These are phyloP conservation scores for Notarius lentiginosus DNA, from an alignment of 2,113 vertebrate species.

Conservation along the genomic window DNA sequence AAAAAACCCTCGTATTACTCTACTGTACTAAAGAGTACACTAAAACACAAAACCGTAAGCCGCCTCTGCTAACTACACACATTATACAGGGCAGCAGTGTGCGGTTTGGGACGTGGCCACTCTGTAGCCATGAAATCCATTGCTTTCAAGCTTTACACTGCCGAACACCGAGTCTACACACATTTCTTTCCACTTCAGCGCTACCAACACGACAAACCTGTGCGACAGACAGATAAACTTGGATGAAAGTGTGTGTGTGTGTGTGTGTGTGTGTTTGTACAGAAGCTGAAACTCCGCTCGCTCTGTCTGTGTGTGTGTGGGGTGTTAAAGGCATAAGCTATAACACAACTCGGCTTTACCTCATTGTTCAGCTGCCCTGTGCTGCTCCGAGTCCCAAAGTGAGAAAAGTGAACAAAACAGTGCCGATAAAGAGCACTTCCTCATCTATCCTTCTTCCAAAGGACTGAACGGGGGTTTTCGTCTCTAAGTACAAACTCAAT, in stretches of 20 bases:
- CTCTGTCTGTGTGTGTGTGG: background rate
- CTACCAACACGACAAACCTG: background rate
- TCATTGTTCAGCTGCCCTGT: slow-evolving; percentile 23
- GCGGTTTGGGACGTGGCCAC: slow-evolving; percentile 12
- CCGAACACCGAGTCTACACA: background rate
- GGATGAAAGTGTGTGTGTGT: background rate
- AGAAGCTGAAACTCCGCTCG: background rate
- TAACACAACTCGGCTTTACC: slow-evolving; percentile 7
- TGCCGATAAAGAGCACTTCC: slow-evolving; percentile 31
- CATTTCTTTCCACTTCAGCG: background rate
- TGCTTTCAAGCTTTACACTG: background rate
- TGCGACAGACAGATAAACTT: background rate
- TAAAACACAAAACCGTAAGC: background rate
- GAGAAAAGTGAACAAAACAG: slow-evolving; percentile 49
- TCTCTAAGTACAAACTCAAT: slow-evolving; percentile 62
- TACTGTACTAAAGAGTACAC: background rate
- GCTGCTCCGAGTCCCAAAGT: slow-evolving; percentile 52
- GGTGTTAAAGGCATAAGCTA: background rate
- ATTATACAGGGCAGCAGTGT: background rate
- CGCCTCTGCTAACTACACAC: background rate
- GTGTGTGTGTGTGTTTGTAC: background rate
- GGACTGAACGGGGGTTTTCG: slow-evolving; percentile 53
- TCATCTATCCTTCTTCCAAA: slow-evolving; percentile 64
- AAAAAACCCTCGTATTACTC: background rate
- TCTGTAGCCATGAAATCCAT: background rate